These are phyloP conservation scores for Cygnus atratus DNA, from an alignment of 2,113 vertebrate genomes.

Conservation along the genomic window DNA sequence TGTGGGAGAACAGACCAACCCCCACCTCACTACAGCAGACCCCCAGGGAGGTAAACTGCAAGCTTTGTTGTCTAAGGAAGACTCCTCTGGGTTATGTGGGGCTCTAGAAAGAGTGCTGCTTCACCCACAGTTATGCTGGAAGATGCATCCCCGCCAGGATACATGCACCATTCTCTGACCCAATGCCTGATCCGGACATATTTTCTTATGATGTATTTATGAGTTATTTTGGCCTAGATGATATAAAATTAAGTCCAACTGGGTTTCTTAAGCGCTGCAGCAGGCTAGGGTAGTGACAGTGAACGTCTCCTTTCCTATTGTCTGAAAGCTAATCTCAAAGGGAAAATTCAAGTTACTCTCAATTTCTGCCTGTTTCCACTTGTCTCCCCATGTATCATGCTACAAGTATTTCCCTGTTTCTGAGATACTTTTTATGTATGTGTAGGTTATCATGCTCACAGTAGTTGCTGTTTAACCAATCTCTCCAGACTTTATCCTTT, in stretches of 20 bases:
- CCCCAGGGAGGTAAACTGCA: background rate
- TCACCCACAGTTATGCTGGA: background rate
- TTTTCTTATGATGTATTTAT: background rate
- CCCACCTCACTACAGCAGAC: background rate
- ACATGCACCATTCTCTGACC: accelerated
- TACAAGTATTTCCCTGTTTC: conserved; percentile 50
- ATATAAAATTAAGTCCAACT: background rate
- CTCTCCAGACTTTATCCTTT: conserved; percentile 69
- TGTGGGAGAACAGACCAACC: too few relatives aligned
- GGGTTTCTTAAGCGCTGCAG: background rate
- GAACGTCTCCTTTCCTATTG: conserved; percentile 40
- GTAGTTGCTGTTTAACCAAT: conserved; percentile 67
- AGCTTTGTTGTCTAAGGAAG: background rate
- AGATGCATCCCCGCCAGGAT: background rate
- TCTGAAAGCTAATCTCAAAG: conserved; percentile 50
- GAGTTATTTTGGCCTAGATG: background rate
- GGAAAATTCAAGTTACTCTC: conserved; percentile 53
- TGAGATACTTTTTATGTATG: conserved; percentile 52
- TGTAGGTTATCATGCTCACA: conserved; percentile 50
- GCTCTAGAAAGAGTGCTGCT: background rate
- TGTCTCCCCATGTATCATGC: conserved; percentile 47
- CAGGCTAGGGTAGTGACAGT: conserved; percentile 35
- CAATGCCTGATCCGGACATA: background rate
- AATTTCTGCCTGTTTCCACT: conserved; percentile 58
- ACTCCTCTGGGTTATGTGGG: background rate